Percentiles rank a stretch among this genome's conserved stretches.
phyloP scores from a whole-genome alignment of 2,888 invertebrate genomes.

The Campaea margaritaria region DNA sequence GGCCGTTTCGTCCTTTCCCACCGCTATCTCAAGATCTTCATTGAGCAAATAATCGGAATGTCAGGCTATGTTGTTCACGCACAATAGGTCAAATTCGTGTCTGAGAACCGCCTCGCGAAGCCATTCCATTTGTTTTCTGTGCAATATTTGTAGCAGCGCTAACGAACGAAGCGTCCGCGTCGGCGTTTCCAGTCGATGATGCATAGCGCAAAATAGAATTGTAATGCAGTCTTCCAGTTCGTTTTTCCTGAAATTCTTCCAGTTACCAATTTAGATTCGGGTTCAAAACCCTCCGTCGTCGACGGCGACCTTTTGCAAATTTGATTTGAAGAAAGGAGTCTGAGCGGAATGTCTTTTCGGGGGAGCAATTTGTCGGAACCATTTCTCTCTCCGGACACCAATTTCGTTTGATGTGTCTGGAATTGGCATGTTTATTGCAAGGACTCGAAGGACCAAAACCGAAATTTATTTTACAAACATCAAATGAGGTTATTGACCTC shows the following conservation, averaged over 20 bases:
- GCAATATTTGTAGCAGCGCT: conserved; percentile 33
- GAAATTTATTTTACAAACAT: not conserved
- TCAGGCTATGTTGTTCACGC: conserved; percentile 19
- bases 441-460: conserved; percentile 2
- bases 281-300: conserved; percentile 29
- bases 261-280: conserved; percentile 38
- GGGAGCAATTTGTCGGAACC: conserved; percentile 17
- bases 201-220: conserved; percentile 44
- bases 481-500: conserved; percentile 36
- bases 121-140: conserved; percentile 26
- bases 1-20: not conserved
- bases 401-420: conserved; percentile 26
- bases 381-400: conserved; percentile 8
- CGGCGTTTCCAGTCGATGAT: conserved; percentile 44
- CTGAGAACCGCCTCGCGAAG: conserved; percentile 13
- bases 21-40: not conserved
- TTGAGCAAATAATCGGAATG: conserved; percentile 28
- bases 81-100: conserved; percentile 35
- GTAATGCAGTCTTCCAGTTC: conserved; percentile 40
- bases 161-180: conserved; percentile 41
- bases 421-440: conserved; percentile 27
- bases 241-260: conserved; percentile 38
- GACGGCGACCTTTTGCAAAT: conserved; percentile 34
- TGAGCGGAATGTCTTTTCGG: conserved; percentile 16
- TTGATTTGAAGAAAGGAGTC: conserved; percentile 27